Percentiles rank a stretch among this genome's conserved stretches.
These are phyloP conservation scores for Brotula barbata DNA, from an alignment of 2,797 vertebrate species.

Conservation along the genomic window DNA sequence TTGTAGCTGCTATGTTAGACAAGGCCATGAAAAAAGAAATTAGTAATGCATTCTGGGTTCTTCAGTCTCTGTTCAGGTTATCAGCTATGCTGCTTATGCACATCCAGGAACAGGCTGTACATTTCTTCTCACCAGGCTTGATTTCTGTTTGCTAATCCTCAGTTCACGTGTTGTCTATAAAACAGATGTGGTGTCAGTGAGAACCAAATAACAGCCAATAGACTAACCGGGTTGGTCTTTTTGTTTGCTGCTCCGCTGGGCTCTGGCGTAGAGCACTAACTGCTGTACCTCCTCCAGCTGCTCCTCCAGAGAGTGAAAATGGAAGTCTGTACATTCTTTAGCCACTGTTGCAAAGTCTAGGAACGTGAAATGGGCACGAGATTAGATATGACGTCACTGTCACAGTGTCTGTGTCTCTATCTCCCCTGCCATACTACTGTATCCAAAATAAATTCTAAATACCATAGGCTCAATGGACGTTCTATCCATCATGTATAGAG, in stretches of 20 bases:
- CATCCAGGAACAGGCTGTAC: background rate
- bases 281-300: constrained; percentile 94
- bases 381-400: constrained; percentile 2
- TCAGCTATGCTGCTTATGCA: background rate
- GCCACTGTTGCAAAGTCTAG: constrained; percentile 95
- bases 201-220: background rate
- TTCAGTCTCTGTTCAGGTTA: background rate
- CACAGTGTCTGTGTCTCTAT: background rate
- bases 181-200: constrained; percentile 5
- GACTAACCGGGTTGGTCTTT: constrained; percentile 84
- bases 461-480: background rate
- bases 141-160: background rate
- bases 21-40: constrained; percentile 2
- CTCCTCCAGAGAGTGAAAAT: constrained; percentile 90
- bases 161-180: background rate
- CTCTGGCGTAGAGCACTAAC: constrained; percentile 91
- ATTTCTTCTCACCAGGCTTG: background rate
- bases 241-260: constrained; percentile 86
- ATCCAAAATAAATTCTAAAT: background rate
- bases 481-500: background rate
- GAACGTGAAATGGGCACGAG: constrained; percentile 6
- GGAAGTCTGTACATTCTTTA: constrained; percentile 97
- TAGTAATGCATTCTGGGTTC: background rate
- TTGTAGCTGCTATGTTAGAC: background rate
- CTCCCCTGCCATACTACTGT: background rate